Evolutionary conservation across 2,888 invertebrate genomes (phyloP), one percentile per base, ranked within the genome.

Genomic region (Plagiodera versicolora): DNA sequence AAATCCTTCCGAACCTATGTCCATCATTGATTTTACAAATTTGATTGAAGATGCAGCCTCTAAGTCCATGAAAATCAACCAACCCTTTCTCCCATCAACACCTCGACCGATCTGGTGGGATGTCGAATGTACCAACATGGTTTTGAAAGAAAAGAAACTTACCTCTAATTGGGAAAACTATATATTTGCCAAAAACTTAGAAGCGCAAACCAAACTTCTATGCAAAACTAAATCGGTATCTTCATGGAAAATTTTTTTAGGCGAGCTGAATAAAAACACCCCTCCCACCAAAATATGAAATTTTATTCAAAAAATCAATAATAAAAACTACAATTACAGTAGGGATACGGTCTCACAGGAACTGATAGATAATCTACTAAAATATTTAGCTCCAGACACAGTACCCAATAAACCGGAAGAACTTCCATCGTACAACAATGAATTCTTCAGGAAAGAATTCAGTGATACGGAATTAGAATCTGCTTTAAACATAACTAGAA

Each of bases 401-500:
- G 51, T 30, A 1, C 8, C 19, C n/a, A 49, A 49, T 19, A 9
- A 5, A 20, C 24, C 10, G 4, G 14, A 49, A 51, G 24, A 30
- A 1, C 28, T 30, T 24, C 9, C 51, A 30, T 30, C 46, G 6
- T 8, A 14, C 10, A 46, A 17, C 16, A 46, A 46, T 46, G 14
- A 46, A n/a, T 3, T 46, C 8, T 46, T 46, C 2, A 14, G 16
- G 17, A 14, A 46, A 14, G 18, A 11, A n/a, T 16, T 46, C 8
- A 14, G 51, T 51, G 8, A 20, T 17, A 28, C 11, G 30, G 51
- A 51, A 30, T 51, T 51, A 51, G 28, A 51, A 51, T 51, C 51
- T 14, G 51, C 51, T 28, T 28, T 51, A n/a, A 56, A 56, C 14
- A 56, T 20, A 32, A 47, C 47, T 14, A 10, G 30, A 18, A 55